A percentile compares a stretch with the other conserved stretches of the same genome.
phyloP scores from a whole-genome alignment of 1,140 invertebrate genomes.

The Pogonomyrmex barbatus region DNA sequence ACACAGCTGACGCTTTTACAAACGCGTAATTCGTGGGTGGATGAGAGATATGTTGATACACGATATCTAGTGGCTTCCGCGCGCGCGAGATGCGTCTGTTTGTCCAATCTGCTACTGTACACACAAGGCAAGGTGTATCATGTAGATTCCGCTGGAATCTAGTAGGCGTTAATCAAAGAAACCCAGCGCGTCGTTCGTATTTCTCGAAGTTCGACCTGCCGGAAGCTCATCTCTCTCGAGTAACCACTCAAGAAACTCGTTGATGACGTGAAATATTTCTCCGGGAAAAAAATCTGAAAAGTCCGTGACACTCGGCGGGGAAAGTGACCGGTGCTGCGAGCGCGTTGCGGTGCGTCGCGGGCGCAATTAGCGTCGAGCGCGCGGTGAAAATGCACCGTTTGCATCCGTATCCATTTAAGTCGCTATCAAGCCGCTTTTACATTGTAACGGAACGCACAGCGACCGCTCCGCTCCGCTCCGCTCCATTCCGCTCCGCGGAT shows the following conservation, averaged over 20 bases:
- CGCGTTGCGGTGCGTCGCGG: not conserved
- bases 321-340: not conserved
- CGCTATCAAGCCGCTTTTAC: slow-evolving; percentile 19
- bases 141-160: not conserved
- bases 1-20: slow-evolving; percentile 17
- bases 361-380: not conserved
- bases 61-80: slow-evolving; percentile 29
- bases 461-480: slow-evolving; percentile 58
- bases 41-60: slow-evolving; percentile 44
- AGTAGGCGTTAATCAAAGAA: not conserved
- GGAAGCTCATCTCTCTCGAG: not conserved
- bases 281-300: not conserved
- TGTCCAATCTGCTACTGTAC: not conserved
- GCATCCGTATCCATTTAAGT: slow-evolving; percentile 15
- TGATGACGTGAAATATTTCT: not conserved
- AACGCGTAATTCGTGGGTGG: slow-evolving; percentile 31
- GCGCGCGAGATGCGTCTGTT: slow-evolving; percentile 19
- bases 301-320: not conserved
- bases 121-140: not conserved
- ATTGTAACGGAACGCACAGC: slow-evolving; percentile 3
- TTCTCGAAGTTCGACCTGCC: not conserved
- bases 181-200: not conserved
- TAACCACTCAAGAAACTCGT: not conserved
- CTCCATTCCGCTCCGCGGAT: slow-evolving; percentile 1
- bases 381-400: slow-evolving; percentile 45